phyloP scores from a whole-genome alignment of 2,888 invertebrate genomes.

The Coelinius sp. region DNA sequence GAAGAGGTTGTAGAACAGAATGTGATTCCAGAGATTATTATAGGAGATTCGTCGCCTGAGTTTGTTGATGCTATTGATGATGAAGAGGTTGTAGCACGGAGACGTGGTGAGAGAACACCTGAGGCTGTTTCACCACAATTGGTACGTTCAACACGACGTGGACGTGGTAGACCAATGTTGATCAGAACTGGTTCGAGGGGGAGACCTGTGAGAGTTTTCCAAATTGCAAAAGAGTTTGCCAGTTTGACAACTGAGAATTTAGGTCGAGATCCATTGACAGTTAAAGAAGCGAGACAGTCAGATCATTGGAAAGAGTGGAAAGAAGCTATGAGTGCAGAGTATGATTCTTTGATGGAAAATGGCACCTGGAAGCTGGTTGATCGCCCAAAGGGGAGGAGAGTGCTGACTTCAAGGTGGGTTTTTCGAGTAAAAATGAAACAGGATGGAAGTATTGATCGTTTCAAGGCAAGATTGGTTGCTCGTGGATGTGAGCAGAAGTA shows the following conservation, averaged over 20 bases:
- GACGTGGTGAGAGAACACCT: not conserved
- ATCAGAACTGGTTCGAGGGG: not conserved
- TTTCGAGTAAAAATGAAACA: slow-evolving; percentile 32
- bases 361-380: slow-evolving; percentile 38
- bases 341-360: slow-evolving; percentile 36
- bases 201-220: not conserved
- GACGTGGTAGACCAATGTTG: not conserved
- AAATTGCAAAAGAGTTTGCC: not conserved
- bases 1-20: not conserved
- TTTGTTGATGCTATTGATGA: not conserved
- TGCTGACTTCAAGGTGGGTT: slow-evolving; percentile 36
- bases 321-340: slow-evolving; percentile 35
- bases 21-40: not conserved
- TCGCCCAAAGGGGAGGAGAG: slow-evolving; percentile 32
- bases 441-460: not conserved
- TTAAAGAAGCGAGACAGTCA: not conserved
- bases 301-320: slow-evolving; percentile 25
- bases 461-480: slow-evolving; percentile 38
- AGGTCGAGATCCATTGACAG: not conserved
- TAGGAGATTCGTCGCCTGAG: not conserved
- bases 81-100: not conserved
- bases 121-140: not conserved
- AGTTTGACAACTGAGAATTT: not conserved
- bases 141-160: not conserved
- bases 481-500: slow-evolving; percentile 34